Percentiles rank a stretch among this genome's conserved stretches.
Evolutionary conservation across 2,113 vertebrate genomes (phyloP).

Genomic region (Pteruthius melanotis): DNA sequence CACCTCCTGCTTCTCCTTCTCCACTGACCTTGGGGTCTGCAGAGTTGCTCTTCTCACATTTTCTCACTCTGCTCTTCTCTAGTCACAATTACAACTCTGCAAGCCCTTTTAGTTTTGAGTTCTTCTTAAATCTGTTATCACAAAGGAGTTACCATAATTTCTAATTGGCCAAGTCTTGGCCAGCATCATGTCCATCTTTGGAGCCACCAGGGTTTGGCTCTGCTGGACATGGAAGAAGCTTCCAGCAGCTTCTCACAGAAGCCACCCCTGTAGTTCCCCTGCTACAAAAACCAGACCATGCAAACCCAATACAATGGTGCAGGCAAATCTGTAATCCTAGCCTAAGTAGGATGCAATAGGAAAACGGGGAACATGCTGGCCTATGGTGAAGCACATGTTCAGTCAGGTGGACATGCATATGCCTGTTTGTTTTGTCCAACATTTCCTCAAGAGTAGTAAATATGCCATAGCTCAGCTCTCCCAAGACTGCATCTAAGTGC

Average conservation of each 20-base stretch:
- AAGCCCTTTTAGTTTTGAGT: background rate
- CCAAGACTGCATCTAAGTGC: background rate
- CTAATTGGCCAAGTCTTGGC: background rate
- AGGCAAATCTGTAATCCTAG: background rate
- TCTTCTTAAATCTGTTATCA: background rate
- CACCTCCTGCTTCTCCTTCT: background rate
- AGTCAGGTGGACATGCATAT: background rate
- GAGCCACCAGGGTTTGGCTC: background rate
- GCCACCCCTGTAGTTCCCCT: background rate
- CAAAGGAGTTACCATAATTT: accelerated
- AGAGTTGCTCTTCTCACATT: background rate
- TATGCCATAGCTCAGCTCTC: background rate
- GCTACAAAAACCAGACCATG: background rate
- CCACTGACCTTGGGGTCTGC: background rate
- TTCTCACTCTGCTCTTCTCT: background rate
- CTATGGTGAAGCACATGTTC: background rate
- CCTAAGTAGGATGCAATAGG: background rate
- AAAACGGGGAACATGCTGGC: background rate
- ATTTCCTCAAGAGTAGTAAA: background rate
- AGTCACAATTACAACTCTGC: accelerated
- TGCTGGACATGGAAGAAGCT: background rate
- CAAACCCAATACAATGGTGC: background rate
- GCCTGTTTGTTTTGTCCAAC: background rate
- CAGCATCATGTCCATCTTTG: background rate
- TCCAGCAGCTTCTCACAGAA: background rate